These are phyloP conservation scores for Pachliopta kotzebuea DNA, from an alignment of 2,888 invertebrate species.

Conservation along the genomic window DNA sequence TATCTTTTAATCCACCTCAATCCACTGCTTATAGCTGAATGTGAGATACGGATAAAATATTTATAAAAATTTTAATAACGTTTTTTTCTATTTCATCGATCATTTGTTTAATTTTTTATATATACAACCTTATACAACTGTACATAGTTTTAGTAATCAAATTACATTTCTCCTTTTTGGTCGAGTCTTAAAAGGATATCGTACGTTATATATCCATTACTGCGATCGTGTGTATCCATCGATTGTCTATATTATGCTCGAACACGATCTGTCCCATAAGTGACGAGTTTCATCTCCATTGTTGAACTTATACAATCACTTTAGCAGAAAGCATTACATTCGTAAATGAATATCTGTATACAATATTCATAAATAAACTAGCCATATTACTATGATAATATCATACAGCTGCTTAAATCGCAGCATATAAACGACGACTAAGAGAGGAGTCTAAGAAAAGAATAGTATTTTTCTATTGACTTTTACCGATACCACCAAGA, in stretches of 20 bases:
- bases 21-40: constrained; percentile 12
- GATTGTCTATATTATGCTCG: constrained; percentile 12
- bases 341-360: background rate
- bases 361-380: background rate
- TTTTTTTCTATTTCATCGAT: background rate
- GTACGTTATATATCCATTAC: background rate
- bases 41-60: background rate
- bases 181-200: background rate
- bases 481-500: too few species aligned
- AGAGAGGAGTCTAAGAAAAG: too few species aligned
- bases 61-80: background rate
- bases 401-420: too few species aligned
- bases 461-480: too few species aligned
- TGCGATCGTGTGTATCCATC: constrained; percentile 7
- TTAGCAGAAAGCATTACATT: background rate
- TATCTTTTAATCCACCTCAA: constrained; percentile 16
- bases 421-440: too few species aligned
- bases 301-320: background rate
- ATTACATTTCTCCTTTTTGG: background rate
- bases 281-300: background rate
- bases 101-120: background rate
- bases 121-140: too few species aligned
- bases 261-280: constrained; percentile 4
- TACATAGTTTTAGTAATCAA: too few species aligned
- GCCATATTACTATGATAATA: too few species aligned